Percentiles rank a stretch among this genome's conserved stretches.
Evolutionary conservation across 1,140 invertebrate genomes (phyloP).

Genomic region (Drosophila pallidifrons): DNA sequence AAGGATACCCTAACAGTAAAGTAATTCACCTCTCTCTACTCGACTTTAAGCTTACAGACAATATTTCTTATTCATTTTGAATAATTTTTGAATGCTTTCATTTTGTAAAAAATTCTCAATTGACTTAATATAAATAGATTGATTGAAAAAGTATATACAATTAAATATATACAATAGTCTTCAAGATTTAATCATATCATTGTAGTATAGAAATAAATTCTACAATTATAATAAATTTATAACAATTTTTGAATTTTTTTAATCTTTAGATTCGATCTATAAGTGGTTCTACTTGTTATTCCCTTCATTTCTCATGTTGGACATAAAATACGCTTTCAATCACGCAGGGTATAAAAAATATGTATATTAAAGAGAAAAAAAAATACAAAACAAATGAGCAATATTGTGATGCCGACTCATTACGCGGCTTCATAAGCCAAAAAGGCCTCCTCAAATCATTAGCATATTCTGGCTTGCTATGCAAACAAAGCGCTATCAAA

Average conservation of each 20-base stretch:
- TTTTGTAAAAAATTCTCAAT: too few species aligned
- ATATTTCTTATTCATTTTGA: neutral
- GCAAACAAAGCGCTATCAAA: conserved; percentile 55
- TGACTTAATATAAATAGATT: too few species aligned
- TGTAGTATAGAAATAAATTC: too few species aligned
- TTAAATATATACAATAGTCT: too few species aligned
- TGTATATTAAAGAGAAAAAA: neutral
- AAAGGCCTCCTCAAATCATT: conserved; percentile 48
- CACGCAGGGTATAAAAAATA: neutral
- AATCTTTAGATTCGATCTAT: too few species aligned
- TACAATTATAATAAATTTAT: too few species aligned
- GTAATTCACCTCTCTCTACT: neutral
- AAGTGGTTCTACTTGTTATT: neutral
- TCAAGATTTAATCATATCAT: too few species aligned
- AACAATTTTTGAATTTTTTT: too few species aligned
- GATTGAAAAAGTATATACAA: too few species aligned
- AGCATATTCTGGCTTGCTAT: conserved; percentile 58
- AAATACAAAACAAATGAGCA: conserved; percentile 2
- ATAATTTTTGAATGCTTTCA: neutral
- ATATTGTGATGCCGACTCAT: conserved; percentile 36
- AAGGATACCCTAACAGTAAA: neutral
- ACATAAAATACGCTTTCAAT: neutral
- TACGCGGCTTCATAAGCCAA: conserved; percentile 51
- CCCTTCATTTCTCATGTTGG: neutral
- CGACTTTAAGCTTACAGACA: neutral